Percentiles rank a stretch among this genome's conserved stretches.
Evolutionary conservation across 2,797 vertebrate genomes (phyloP).

Genomic region (Garrulus glandarius): DNA sequence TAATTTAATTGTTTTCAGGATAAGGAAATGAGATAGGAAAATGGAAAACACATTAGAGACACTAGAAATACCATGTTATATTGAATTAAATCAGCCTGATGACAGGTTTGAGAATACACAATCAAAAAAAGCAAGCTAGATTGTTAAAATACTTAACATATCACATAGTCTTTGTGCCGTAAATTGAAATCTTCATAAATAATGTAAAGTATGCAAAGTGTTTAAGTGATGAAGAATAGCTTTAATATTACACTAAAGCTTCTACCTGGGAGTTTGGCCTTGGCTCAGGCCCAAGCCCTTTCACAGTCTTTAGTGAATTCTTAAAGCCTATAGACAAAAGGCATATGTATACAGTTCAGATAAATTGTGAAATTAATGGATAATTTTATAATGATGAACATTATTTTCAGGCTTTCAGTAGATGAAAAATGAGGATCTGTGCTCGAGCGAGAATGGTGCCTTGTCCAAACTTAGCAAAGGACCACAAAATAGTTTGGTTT

Average conservation of each 20-base stretch:
- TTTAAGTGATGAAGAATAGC: background rate
- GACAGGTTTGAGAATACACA: background rate
- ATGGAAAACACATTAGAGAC: background rate
- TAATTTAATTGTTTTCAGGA: background rate
- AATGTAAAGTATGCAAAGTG: background rate
- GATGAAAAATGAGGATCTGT: background rate
- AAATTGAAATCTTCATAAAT: background rate
- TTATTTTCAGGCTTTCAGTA: background rate
- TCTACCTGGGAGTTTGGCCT: background rate
- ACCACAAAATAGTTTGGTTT: background rate
- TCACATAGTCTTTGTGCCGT: background rate
- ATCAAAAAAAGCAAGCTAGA: background rate
- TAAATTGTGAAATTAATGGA: background rate
- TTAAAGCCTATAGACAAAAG: background rate
- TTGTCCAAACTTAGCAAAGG: background rate
- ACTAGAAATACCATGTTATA: background rate
- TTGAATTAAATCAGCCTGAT: background rate
- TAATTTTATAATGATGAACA: background rate
- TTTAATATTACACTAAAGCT: background rate
- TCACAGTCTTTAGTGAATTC: background rate
- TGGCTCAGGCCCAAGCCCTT: background rate
- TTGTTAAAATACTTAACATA: background rate
- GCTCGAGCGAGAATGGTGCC: background rate
- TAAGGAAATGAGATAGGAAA: constrained; percentile 4
- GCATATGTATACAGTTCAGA: background rate